Evolutionary conservation across 2,113 vertebrate species (phyloP), one percentile per base, ranked within the genome.

Genomic region (Bubo scandiacus): DNA sequence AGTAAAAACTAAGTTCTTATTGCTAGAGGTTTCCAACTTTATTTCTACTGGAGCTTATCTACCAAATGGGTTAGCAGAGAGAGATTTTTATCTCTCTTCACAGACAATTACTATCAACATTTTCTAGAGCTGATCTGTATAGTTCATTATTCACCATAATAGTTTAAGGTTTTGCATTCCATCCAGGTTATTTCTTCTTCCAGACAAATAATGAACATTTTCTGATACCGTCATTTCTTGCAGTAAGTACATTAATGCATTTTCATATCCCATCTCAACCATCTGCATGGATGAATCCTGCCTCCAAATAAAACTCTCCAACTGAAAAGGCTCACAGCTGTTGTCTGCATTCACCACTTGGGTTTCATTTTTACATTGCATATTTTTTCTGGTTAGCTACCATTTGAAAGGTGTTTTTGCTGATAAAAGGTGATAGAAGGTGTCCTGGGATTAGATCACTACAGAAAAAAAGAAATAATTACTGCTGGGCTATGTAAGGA

Each of bases 301-400:
- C 59, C 82, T 92, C 87, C 85, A 91, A 97, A 97, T 86, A 91
- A 92, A 95, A 91, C 42, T 91, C 82, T 86, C 73, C 86, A 81
- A 49, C 66, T 93, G 85, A 94, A 96, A 96, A 96, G 42, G 42
- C 43, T 93, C 77, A 89, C 94, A 96, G 92, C 82, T 96, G 93
- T 47, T 97, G 70, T 72, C 77, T 79, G 58, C 38, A 89, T 88
- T 94, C 59, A 95, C 70, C 58, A 85, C 57, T 89, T 79, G 57
- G 61, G 27, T 82, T 95, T 89, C 62, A 70, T 80, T 94, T 95
- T 88, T 73, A 85, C 29, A 67, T 2, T 2, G 65, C 30, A 20
- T 54, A 30, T 72, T 93, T 92, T 88, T 92, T 82, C 61, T 59
- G 55, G 61, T 84, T 85, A 81, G 63, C 85, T 91, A 93, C 52